These are phyloP conservation scores for Phenganax stokvisi DNA, from an alignment of 92 coral and sea anemone genomes.

Conservation along the genomic window DNA sequence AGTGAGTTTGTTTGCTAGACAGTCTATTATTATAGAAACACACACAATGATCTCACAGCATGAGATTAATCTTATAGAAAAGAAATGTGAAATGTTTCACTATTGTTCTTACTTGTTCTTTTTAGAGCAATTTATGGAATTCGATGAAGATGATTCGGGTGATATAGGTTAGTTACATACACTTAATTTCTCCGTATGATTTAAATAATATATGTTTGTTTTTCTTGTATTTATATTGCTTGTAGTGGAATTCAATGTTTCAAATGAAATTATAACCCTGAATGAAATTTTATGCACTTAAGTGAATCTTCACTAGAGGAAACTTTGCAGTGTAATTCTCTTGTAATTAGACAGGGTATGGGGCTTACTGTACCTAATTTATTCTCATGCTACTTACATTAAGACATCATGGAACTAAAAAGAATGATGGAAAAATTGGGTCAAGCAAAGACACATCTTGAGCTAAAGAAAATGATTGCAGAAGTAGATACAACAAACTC, in stretches of 20 bases:
- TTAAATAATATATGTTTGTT: neutral
- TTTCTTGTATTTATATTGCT: neutral
- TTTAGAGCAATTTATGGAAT: constrained; percentile 93
- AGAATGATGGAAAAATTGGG: constrained; percentile 98
- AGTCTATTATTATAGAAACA: constrained; percentile 6
- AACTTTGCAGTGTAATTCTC: too few species aligned
- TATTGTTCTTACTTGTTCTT: neutral
- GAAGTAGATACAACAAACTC: constrained; percentile 93
- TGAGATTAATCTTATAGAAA: neutral
- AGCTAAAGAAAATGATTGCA: constrained; percentile 95
- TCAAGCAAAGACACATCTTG: constrained; percentile 96
- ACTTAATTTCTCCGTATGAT: neutral
- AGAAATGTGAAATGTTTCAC: neutral
- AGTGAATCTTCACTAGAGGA: too few species aligned
- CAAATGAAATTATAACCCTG: too few species aligned
- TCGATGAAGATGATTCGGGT: constrained; percentile 82
- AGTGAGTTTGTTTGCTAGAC: constrained; percentile 47
- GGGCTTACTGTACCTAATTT: too few species aligned
- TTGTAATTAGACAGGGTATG: too few species aligned
- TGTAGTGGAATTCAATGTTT: neutral
- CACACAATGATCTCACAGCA: neutral
- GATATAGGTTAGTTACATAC: constrained; percentile 72
- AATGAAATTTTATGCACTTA: too few species aligned
- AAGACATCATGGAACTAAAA: constrained; percentile 90
- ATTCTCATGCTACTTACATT: too few species aligned